Evolutionary conservation across 53 echinoderm and acorn worm genomes (phyloP).

Genomic region (Actinopyga echinites): DNA sequence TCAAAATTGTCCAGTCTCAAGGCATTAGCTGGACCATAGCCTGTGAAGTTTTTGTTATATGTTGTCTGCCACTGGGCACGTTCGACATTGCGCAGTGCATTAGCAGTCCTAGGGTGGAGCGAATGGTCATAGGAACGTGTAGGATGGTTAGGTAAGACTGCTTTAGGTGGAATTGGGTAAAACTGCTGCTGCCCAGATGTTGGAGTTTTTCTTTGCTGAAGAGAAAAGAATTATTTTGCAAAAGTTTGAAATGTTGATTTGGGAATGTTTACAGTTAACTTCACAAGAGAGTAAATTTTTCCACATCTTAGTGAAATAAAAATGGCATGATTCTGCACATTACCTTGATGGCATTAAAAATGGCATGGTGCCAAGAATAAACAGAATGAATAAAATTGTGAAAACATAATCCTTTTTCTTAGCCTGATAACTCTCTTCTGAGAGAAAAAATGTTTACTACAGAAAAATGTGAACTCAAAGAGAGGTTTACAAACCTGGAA

Average conservation of each 20-base stretch:
- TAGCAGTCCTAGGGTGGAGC: slow-evolving; percentile 82
- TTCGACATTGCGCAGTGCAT: slow-evolving; percentile 92
- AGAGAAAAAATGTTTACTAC: background rate
- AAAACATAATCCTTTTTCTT: background rate
- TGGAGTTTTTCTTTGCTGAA: slow-evolving; percentile 84
- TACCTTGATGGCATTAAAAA: too few relatives aligned
- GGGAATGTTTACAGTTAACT: too few relatives aligned
- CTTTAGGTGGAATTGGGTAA: slow-evolving; percentile 94
- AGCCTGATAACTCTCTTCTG: too few relatives aligned
- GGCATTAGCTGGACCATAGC: slow-evolving; percentile 87
- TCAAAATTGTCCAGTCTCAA: slow-evolving; percentile 80
- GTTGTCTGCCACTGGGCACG: slow-evolving; percentile 96
- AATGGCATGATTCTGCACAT: too few relatives aligned
- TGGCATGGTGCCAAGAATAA: too few relatives aligned
- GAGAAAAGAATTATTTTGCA: background rate
- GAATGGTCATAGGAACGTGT: slow-evolving; percentile 80
- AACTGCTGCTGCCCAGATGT: slow-evolving; percentile 85
- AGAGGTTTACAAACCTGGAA: slow-evolving; percentile 74
- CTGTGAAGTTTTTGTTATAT: slow-evolving; percentile 79
- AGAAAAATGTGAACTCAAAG: too few relatives aligned
- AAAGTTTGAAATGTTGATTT: too few relatives aligned
- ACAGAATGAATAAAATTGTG: background rate
- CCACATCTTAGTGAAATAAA: too few relatives aligned
- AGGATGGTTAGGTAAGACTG: slow-evolving; percentile 92
- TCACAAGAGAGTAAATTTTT: too few relatives aligned